Base-by-base conservation (phyloP, 2,113 vertebrate species). In the Peucedramus taeniatus region DNA sequence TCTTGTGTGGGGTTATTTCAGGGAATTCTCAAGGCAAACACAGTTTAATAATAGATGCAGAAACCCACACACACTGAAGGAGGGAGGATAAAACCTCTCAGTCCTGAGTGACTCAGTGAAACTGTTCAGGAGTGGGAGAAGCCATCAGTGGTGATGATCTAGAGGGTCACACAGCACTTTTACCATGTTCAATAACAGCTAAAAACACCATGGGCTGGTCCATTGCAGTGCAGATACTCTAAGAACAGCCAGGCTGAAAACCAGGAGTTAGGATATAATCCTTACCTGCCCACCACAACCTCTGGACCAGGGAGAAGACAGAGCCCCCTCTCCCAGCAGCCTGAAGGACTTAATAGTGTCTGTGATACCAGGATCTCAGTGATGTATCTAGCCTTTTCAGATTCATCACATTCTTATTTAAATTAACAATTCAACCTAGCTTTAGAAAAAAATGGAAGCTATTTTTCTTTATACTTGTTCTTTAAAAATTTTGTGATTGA, bases 211-310 rank as follows among this genome's bases (percentile, higher is more conserved):
- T 1, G 4, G 17, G 7, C 2, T 44, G 33, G 5, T 28, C 26
- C 19, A 15, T 8, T 26, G 31, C 50, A 57, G n/a, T 4, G 27
- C 27, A 31, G 13, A 9, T 2, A 6, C 7, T 1, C 1, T 0
- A 1, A 53, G 11, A 50, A 59, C 11, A 70, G 47, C 74, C 74
- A 66, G 53, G 26, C 24, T 44, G 7, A 31, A 49, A 35, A 33
- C 12, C 18, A 47, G 18, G 33, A 54, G 9, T 39, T 9, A 51
- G 24, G 68, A 47, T 45, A 10, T 1, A 47, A 91, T 28, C 53
- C 33, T 56, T 15, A 31, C 26, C 42, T 18, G 5, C 6, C 4
- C 26, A 28, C 50, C 17, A 39, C 45, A 76, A 15, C 24, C 8
- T 54, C 50, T 12, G 26, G 9, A 31, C 6, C 35, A 45, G 4